These are phyloP conservation scores for Geotrypetes seraphini DNA, from an alignment of 2,797 vertebrate genomes.

Conservation along the genomic window DNA sequence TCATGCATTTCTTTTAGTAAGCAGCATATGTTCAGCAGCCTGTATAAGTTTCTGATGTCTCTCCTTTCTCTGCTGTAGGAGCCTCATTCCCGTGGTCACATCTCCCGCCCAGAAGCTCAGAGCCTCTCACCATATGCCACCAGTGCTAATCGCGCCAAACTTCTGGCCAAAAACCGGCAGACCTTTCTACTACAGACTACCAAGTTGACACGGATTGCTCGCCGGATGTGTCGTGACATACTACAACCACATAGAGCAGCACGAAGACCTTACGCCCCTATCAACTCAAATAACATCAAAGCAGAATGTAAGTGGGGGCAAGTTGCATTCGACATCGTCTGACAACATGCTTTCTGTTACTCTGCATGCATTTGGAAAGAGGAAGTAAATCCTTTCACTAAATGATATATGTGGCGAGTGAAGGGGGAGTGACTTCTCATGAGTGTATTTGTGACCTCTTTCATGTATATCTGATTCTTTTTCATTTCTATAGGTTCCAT, in stretches of 20 bases:
- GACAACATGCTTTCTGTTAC: no score
- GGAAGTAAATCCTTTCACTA: no score
- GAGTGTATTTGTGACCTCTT: background rate
- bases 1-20: no score
- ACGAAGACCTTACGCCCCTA: constrained; percentile 80
- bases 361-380: no score
- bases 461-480: background rate
- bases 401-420: no score
- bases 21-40: no score
- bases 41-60: no score
- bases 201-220: constrained; percentile 81
- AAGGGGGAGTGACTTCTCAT: background rate
- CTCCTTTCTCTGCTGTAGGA: constrained; percentile 37
- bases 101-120: constrained; percentile 82
- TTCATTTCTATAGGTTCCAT: constrained; percentile 67
- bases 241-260: constrained; percentile 81
- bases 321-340: background rate
- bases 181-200: constrained; percentile 90
- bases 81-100: constrained; percentile 63
- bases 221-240: constrained; percentile 84
- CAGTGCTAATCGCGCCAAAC: constrained; percentile 81
- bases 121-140: constrained; percentile 82
- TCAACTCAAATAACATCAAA: constrained; percentile 88
- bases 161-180: constrained; percentile 88
- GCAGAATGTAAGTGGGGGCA: constrained; percentile 71